phyloP scores from a whole-genome alignment of 2,113 vertebrate species.

The Cyanoramphus novaezelandiae region DNA sequence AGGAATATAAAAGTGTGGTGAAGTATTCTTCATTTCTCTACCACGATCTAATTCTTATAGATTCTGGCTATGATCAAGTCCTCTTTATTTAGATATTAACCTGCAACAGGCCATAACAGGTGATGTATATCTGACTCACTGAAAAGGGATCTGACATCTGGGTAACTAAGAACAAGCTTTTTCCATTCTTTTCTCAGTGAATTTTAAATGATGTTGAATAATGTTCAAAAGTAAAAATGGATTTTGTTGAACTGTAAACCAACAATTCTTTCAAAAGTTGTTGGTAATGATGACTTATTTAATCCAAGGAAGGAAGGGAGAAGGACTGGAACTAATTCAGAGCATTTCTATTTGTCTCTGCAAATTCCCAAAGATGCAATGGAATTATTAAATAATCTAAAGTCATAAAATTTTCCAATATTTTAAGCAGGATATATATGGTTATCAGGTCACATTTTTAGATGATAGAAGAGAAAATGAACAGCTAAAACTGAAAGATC shows the following conservation, averaged over 20 bases:
- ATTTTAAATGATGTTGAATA: background rate
- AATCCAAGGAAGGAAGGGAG: background rate
- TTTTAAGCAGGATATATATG: background rate
- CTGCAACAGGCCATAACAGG: background rate
- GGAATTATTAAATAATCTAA: background rate
- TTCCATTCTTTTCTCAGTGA: background rate
- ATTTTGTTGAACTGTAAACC: background rate
- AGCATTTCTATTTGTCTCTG: background rate
- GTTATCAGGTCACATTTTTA: background rate
- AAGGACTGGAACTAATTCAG: background rate
- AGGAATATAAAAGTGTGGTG: background rate
- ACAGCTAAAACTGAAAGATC: background rate
- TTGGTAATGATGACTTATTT: background rate
- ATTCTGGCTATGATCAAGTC: background rate
- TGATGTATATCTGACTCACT: background rate
- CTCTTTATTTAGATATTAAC: background rate
- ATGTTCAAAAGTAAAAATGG: background rate
- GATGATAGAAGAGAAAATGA: background rate
- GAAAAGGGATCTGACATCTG: background rate
- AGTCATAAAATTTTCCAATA: background rate
- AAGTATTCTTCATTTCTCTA: background rate
- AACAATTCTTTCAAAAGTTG: background rate
- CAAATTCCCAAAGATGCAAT: background rate
- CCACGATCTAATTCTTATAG: background rate
- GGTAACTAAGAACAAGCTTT: background rate